Evolutionary conservation across 2,888 invertebrate species (phyloP).

Genomic region (Psylliodes chrysocephalus): DNA sequence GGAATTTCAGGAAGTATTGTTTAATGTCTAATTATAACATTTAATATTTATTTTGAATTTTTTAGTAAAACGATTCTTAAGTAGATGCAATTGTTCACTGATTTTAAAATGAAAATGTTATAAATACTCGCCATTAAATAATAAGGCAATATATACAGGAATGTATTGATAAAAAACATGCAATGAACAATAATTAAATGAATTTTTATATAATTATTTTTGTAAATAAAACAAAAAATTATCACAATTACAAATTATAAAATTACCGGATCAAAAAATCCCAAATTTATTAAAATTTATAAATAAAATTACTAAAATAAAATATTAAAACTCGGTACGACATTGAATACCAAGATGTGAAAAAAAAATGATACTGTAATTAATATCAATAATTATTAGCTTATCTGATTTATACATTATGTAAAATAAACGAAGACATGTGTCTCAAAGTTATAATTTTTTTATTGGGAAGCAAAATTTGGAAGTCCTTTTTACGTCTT

Average conservation of each 20-base stretch:
- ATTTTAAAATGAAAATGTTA: background rate
- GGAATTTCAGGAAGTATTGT: conserved; percentile 15
- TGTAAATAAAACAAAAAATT: background rate
- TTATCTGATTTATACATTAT: background rate
- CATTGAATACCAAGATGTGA: background rate
- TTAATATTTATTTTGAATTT: background rate
- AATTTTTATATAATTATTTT: background rate
- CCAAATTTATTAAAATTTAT: background rate
- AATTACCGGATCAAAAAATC: background rate
- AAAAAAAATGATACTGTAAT: background rate
- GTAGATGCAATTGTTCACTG: background rate
- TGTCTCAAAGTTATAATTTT: background rate
- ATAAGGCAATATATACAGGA: too few species aligned
- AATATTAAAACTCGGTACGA: background rate
- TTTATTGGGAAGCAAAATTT: too few species aligned
- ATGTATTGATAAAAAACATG: too few species aligned
- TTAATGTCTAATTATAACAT: background rate
- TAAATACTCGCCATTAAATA: background rate
- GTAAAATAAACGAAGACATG: background rate
- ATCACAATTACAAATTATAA: conserved; percentile 6
- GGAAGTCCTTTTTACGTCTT: too few species aligned
- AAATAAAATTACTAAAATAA: conserved; percentile 4
- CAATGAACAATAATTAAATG: background rate
- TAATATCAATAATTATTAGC: background rate
- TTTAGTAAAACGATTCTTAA: background rate